Conservation (phyloP, 2,113 vertebrate genomes). For the Pseudorhombus dupliciocellatus region DNA sequence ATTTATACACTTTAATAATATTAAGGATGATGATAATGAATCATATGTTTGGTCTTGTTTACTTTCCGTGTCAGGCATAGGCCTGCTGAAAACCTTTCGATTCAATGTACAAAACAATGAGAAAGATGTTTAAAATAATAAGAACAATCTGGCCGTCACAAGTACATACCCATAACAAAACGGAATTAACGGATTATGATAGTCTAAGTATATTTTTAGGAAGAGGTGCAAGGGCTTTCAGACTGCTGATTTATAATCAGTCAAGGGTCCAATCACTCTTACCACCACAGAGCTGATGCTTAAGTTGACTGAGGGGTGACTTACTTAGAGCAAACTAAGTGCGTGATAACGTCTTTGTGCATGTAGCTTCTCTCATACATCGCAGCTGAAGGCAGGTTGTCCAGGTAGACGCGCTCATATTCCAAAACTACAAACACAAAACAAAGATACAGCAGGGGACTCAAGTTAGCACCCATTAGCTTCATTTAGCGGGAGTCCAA, state of each 20-base stretch:
- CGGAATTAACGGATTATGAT: too few relatives aligned
- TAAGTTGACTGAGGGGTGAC: conserved; percentile 28
- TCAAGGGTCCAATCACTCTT: too few relatives aligned
- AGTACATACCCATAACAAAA: too few relatives aligned
- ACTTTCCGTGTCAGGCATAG: neutral
- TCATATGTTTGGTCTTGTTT: neutral
- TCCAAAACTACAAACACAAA: conserved; percentile 85
- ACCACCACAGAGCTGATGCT: too few relatives aligned
- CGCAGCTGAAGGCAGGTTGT: conserved; percentile 92
- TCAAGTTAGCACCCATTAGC: conserved; percentile 29
- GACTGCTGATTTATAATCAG: too few relatives aligned
- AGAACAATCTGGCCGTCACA: too few relatives aligned
- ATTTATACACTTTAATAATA: neutral
- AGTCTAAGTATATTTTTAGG: too few relatives aligned
- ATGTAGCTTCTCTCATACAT: conserved; percentile 99
- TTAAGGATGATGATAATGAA: neutral
- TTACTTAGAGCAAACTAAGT: conserved; percentile 94
- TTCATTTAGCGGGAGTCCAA: neutral
- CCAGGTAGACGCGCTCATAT: conserved; percentile 92
- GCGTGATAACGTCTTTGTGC: conserved; percentile 96
- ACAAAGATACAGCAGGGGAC: neutral
- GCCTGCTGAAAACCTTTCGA: too few relatives aligned
- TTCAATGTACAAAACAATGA: too few relatives aligned
- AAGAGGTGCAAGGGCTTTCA: too few relatives aligned
- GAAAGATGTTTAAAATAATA: too few relatives aligned